Evolutionary conservation across 2,888 invertebrate species (phyloP).

Genomic region (Chalcis sispes): DNA sequence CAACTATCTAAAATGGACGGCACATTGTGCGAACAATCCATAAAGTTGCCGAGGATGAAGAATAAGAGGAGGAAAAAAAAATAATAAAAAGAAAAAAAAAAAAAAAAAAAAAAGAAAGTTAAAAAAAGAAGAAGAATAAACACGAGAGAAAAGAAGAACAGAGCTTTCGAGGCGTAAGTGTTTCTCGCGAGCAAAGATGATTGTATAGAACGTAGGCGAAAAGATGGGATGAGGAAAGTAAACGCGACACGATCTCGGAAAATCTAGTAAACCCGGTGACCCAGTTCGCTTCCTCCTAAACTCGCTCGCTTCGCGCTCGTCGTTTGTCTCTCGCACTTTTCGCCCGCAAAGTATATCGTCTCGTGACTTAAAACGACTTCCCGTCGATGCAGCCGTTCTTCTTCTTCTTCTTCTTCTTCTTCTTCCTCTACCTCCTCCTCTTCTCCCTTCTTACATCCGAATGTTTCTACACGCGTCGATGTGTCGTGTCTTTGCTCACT

Average conservation of each 20-base stretch:
- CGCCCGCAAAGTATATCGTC: constrained; percentile 39
- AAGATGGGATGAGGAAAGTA: background rate
- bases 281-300: constrained; percentile 18
- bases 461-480: background rate
- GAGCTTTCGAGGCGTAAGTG: constrained; percentile 50
- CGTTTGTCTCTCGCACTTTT: constrained; percentile 21
- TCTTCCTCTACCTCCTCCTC: background rate
- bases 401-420: background rate
- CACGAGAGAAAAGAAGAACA: constrained; percentile 8
- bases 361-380: constrained; percentile 53
- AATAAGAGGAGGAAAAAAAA: no score
- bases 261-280: constrained; percentile 49
- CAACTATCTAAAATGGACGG: constrained; percentile 32
- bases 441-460: background rate
- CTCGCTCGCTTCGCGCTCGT: constrained; percentile 8
- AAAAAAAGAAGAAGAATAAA: background rate
- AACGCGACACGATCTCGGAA: constrained; percentile 4
- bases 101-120: constrained; percentile 7
- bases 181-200: constrained; percentile 28
- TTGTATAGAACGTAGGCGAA: no score
- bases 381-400: constrained; percentile 39
- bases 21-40: constrained; percentile 28
- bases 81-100: no score
- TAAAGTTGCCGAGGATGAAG: no score
- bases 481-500: background rate